A percentile compares a stretch with the other conserved stretches of the same genome.
phyloP scores from a whole-genome alignment of 2,888 invertebrate genomes.

The Hetaerina titia region DNA sequence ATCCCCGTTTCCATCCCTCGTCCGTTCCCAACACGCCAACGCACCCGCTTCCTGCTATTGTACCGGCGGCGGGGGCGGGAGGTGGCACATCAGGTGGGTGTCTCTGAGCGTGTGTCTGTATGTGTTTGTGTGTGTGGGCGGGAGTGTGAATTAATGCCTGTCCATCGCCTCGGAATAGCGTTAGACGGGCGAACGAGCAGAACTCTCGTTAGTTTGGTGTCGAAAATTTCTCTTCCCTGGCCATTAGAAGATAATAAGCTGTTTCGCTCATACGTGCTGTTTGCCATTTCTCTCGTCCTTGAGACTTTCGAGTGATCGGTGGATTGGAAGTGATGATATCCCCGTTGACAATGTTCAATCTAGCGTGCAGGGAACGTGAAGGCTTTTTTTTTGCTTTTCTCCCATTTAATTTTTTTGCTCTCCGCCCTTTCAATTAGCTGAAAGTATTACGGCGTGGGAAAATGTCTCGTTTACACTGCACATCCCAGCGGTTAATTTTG shows the following conservation, averaged over 20 bases:
- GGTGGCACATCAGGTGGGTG: background rate
- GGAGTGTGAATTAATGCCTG: background rate
- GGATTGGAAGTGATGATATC: background rate
- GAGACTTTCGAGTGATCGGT: background rate
- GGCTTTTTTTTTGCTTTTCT: background rate
- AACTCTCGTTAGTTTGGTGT: background rate
- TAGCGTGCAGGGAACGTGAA: background rate
- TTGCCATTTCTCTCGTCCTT: background rate
- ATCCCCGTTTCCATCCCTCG: background rate
- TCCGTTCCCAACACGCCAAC: background rate
- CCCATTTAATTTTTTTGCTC: no score
- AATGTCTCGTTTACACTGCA: no score
- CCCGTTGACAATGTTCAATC: background rate
- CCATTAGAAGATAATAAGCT: background rate
- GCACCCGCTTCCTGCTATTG: background rate
- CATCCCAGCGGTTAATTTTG: no score
- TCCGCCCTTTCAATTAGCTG: no score
- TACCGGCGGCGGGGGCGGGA: background rate
- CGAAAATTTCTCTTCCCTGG: background rate
- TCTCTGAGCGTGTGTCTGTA: background rate
- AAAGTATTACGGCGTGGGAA: no score
- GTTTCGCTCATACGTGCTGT: background rate
- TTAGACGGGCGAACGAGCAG: background rate
- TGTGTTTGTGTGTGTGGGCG: background rate
- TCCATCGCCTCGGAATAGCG: background rate